Evolutionary conservation across 2,888 invertebrate species (phyloP), one percentile per base, ranked within the genome.

Genomic region (Pseudoips prasinana): DNA sequence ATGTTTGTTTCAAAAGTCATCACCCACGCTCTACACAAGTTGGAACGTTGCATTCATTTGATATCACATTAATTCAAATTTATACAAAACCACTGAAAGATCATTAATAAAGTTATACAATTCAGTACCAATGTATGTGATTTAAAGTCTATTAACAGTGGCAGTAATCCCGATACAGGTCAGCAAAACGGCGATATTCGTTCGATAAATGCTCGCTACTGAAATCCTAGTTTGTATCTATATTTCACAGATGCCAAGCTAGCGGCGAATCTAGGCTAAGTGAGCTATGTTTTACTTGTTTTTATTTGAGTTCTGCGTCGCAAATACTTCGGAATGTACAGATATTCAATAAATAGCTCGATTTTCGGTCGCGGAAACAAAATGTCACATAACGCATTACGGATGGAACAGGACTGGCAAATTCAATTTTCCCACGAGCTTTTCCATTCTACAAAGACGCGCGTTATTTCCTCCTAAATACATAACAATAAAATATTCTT

Each of bases 1-100:
- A 76, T 73, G 73, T 74, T 74, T 74, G 73, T 78, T 80, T 64
- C 74, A 66, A 73, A 80, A 79, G 74, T 80, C 72, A 70, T 75
- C 66, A 70, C 60, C 64, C 64, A 66, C 68, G 65, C 64, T 70
- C 64, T 70, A 63, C 63, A 64, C 55, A 70, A 70, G 60, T 70
- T 67, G 46, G 51, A 49, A 44, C 45, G 52, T 35, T 60, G 57
- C 36, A 46, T 33, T 38, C 19, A 43, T 37, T 44, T 37, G 38
- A 41, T 39, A 33, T 39, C 23, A 26, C 32, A 40, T 46, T 32
- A 59, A 57, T 53, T 44, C 45, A 51, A 51, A 50, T 63, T 59
- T 29, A 25, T 29, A 10, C 10, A 29, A 31, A n/a, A 26, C 8
- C 6, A 28, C 19, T 24, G 39, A 39, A 31, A 7, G 9, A 8